These are phyloP conservation scores for Calypte anna DNA, from an alignment of 2,113 vertebrate genomes.

Conservation along the genomic window DNA sequence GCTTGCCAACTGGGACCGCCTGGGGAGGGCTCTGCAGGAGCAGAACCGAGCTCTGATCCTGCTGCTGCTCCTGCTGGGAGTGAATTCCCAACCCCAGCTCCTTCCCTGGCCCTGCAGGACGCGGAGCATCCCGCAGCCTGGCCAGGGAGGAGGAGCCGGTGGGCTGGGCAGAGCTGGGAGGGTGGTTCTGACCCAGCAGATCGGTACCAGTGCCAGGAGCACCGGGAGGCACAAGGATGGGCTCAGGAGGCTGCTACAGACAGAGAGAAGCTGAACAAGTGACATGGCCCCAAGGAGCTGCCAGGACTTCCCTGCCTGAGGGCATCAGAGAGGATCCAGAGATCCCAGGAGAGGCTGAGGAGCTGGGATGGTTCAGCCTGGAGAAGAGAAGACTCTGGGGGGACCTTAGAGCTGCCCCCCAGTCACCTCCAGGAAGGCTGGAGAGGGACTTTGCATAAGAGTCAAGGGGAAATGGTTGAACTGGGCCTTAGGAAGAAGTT, in stretches of 20 bases:
- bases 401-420: too few species aligned
- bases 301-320: neutral
- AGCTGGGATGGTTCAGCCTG: too few species aligned
- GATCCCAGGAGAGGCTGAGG: too few species aligned
- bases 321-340: neutral
- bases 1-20: too few species aligned
- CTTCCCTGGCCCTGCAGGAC: neutral
- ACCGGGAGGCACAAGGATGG: neutral
- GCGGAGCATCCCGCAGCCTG: neutral
- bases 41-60: neutral
- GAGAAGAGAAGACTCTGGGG: too few species aligned
- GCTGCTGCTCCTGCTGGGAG: rapidly evolving
- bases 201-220: neutral
- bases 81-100: neutral
- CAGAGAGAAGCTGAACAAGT: neutral
- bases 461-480: too few species aligned
- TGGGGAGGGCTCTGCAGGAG: neutral
- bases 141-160: neutral
- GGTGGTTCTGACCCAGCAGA: neutral
- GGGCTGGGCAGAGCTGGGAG: neutral
- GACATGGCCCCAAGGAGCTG: neutral
- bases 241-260: neutral
- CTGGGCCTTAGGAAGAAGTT: too few species aligned
- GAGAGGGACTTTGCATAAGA: too few species aligned
- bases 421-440: too few species aligned